Conservation (phyloP, 2,113 vertebrate species). For the Bathybates hornii region DNA sequence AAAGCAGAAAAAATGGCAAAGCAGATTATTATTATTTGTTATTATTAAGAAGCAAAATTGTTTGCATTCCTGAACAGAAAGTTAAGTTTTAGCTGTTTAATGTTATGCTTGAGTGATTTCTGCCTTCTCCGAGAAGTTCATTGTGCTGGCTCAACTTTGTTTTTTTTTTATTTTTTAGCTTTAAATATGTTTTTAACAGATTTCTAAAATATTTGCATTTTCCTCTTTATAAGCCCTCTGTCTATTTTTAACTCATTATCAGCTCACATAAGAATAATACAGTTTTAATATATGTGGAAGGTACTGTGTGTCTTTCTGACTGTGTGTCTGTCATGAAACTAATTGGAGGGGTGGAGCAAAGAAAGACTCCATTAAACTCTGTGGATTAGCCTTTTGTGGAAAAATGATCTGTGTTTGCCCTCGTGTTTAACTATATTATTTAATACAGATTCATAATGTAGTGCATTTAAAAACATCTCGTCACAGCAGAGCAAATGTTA, state of each 20-base stretch:
- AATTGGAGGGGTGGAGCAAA: not conserved
- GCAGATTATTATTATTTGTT: rapidly evolving
- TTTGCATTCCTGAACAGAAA: not conserved
- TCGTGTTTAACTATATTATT: not conserved
- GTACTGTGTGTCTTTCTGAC: not conserved
- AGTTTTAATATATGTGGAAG: not conserved
- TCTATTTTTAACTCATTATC: not conserved
- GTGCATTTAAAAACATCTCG: not conserved
- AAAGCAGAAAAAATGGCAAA: not conserved
- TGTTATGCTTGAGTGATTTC: not conserved
- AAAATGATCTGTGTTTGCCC: rapidly evolving
- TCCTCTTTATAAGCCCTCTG: not conserved
- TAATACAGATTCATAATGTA: not conserved
- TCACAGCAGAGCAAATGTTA: not conserved
- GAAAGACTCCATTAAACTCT: not conserved
- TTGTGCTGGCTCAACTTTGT: rapidly evolving
- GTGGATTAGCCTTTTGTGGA: not conserved
- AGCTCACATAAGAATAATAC: not conserved
- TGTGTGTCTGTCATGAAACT: not conserved
- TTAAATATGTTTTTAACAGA: not conserved
- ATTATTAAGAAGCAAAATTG: not conserved
- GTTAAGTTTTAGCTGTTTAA: not conserved
- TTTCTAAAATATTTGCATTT: not conserved
- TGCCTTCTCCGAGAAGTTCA: not conserved
- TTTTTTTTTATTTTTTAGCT: not conserved